Base-by-base conservation (phyloP, 2,888 invertebrate genomes). In the Torymus aiolomorphi region DNA sequence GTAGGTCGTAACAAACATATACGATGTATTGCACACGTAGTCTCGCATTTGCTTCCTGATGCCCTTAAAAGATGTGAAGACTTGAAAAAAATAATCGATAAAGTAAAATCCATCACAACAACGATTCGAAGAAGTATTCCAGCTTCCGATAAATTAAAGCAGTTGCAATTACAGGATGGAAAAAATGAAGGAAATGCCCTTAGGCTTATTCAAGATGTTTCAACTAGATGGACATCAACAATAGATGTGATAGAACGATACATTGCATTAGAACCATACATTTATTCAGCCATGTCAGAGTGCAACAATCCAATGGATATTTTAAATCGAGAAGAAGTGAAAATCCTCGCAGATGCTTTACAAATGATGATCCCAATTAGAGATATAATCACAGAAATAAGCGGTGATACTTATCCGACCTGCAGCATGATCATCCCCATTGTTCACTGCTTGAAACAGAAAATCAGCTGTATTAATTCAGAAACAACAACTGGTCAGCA, bases 221-320 rank as follows among this genome's bases (percentile, higher is more conserved):
- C 78, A 14, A 84, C 83, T 5, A 75, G 83, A 10, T 85, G 83
- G 80, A 83, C 82, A 56, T 82, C 83, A 5, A 83, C 80, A 14
- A 52, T 81, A 0, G 73, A 81, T 18, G 83, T 83, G 83, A 8
- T 82, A 4, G 76, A 83, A 77, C 71, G 82, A 20, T 84, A 82
- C 16, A 5, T 83, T 12, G 24, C 54, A 8, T 80, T 83, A n/a
- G 82, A 83, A n/a, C 51, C 77, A 14, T 81, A 81, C 51, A 61
- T 83, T 42, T 78, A 79, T 67, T 12, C 79, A 2, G 70, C 75
- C 10, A 78, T 59, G 18, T 56, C 57, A 0, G 77, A 83, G 66
- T 83, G 78, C 66, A 51, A 56, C 5, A 77, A 73, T 49, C 69
- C 74, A 3, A 70, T 79, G 2, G 77, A 77, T 57, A 54, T 82